Base-by-base conservation (phyloP, 2,888 invertebrate species). In the Xanthorhoe designata region DNA sequence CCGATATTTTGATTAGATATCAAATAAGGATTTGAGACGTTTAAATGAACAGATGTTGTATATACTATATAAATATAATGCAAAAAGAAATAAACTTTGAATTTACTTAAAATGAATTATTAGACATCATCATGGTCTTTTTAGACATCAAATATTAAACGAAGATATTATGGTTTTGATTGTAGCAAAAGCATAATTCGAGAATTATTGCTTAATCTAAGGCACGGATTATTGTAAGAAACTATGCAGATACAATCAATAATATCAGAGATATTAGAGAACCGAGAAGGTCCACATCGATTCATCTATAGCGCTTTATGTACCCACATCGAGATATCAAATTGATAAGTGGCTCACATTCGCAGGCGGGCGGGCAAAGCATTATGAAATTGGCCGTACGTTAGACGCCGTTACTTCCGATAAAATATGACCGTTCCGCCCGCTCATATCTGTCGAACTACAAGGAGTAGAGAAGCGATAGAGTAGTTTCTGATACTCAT, bases 311-410 rank as follows among this genome's bases (percentile, higher is more conserved):
- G 84, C 82, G 85, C 86, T 90, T 91, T 91, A 92, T 91, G 88
- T 90, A 87, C 83, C 88, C 88, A 83, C 87, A 88, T 87, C 86
- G 85, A 89, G 92, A 93, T 92, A 93, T 92, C 92, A 92, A 92
- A 92, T 92, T 92, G 93, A 92, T 92, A 90, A 92, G 93, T 92
- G 89, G 87, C 88, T 83, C 86, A 89, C 91, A 91, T 92, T 88
- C 86, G 84, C 85, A 78, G 71, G 84, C 86, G 84, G 87, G 85
- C 82, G 88, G 83, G 76, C 89, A 86, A 85, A 84, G 93, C 93
- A 93, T 93, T 93, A 93, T 93, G 92, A 92, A 92, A 93, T 93
- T 93, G 93, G 93, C 93, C 86, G 91, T 93, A 93, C 87, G 91
- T 93, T 92, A 93, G 91, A 82, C 79, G 89, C 92, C 92, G 89